Base-by-base conservation (phyloP, 2,888 invertebrate genomes). In the Drosophila suboccidentalis region DNA sequence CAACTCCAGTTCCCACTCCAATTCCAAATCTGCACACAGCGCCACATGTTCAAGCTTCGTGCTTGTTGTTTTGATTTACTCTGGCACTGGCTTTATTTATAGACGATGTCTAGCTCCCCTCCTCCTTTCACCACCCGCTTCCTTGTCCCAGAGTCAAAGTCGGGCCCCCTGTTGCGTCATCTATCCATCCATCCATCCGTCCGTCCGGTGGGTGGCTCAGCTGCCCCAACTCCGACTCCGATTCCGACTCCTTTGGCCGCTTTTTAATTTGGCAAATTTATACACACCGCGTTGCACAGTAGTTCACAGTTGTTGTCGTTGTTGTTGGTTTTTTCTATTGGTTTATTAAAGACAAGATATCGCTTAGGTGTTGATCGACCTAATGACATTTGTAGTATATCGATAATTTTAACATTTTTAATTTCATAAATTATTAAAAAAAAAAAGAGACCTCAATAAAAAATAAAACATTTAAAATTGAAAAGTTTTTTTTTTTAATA, bases 241-340 rank as follows among this genome's bases (percentile, higher is more conserved):
- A n/a, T n/a, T n/a, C n/a, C 39, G 44, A 59, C 59, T 67, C 65
- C 49, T 58, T 38, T 29, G n/a, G 51, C 26, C 26, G 26, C 81
- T 82, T 87, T 90, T 90, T 90, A 91, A 91, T 91, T 87, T 89
- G 86, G 78, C 84, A 82, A 89, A 90, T 91, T 90, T 90, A 90
- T 90, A 89, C 82, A 82, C 80, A 78, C 72, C 71, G 73, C 70
- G 71, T 63, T 77, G 74, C 74, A 82, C 85, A 86, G 89, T 87
- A 85, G 88, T 84, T 75, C 55, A 67, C 64, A 82, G 70, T 75
- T 63, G 72, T 68, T 75, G 75, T 68, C 50, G 76, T 68, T 53
- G 67, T 65, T 63, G 47, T 62, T 46, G 22, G 0, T 22, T 22
- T 22, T 22, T 4, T 22, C 22, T 22, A 79, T 78, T 75, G 80